These are phyloP conservation scores for Stercorarius parasiticus DNA, from an alignment of 2,113 vertebrate genomes.

Conservation along the genomic window DNA sequence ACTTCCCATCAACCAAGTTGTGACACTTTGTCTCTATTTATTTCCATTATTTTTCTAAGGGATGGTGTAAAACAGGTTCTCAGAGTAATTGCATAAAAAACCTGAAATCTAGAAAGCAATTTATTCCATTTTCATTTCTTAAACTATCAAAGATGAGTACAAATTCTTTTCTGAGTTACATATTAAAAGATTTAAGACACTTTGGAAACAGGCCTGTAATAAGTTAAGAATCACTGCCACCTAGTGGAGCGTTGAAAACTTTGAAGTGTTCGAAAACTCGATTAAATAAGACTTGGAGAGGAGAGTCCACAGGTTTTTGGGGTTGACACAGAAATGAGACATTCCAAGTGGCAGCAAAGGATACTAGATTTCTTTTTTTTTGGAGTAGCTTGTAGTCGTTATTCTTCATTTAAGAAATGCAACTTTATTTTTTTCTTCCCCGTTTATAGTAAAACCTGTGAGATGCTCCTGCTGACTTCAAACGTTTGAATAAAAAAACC, in stretches of 20 bases:
- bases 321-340: background rate
- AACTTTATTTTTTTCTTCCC: background rate
- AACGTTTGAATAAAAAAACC: background rate
- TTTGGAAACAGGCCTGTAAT: background rate
- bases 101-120: background rate
- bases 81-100: background rate
- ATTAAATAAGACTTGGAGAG: background rate
- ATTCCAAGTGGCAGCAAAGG: background rate
- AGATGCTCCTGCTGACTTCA: background rate
- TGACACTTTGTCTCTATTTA: background rate
- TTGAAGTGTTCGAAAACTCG: background rate
- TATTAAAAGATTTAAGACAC: background rate
- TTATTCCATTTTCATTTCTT: background rate
- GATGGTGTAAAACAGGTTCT: background rate
- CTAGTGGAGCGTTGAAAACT: background rate
- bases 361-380: background rate
- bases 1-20: background rate
- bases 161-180: background rate
- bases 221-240: background rate
- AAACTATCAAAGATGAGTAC: background rate
- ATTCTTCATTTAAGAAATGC: background rate
- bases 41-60: background rate
- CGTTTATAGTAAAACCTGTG: background rate
- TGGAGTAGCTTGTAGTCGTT: background rate
- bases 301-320: background rate